Base-by-base conservation (phyloP, 2,888 invertebrate genomes). In the Eupithecia exiguata region DNA sequence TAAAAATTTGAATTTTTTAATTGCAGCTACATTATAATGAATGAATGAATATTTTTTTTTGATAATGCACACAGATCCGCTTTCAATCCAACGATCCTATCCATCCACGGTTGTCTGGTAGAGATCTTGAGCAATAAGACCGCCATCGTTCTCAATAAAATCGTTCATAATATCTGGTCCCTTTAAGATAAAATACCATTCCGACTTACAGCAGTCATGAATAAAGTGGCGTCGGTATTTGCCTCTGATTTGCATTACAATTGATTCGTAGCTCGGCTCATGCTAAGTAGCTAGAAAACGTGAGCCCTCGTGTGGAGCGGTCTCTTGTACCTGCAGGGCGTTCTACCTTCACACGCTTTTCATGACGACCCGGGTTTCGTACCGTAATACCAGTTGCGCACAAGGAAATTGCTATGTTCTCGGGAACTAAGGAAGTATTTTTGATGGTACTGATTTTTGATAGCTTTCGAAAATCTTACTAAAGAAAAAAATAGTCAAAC, bases 181-280 rank as follows among this genome's bases (percentile, higher is more conserved):
- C 25, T 25, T 58, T 10, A 53, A 65, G 38, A 36, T 65, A 65
- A 62, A 62, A 65, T 65, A n/a, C 38, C n/a, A 58, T 21, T 38
- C 38, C 66, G 38, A 12, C 66, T 25, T 21, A 16, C 66, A 66
- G 66, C 16, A 81, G 80, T 81, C 82, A 80, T 82, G 81, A 82
- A 83, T 84, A 83, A 86, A 79, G 81, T 77, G 78, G 61, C 38
- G 14, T 80, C 76, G 79, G 74, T 82, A 86, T 89, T 89, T 88
- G 85, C 85, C 86, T 86, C 83, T 82, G 84, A 89, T 88, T 89
- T 88, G 84, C 84, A 87, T 86, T 82, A 79, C 75, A 81, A 82
- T 82, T 77, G 80, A 79, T 79, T 77, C 75, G 74, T 72, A 70
- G 71, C 74, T 74, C 35, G 65, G 75, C 77, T 80, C 77, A 80